phyloP scores from a whole-genome alignment of 2,797 vertebrate species.

The Sebastiscus tertius region DNA sequence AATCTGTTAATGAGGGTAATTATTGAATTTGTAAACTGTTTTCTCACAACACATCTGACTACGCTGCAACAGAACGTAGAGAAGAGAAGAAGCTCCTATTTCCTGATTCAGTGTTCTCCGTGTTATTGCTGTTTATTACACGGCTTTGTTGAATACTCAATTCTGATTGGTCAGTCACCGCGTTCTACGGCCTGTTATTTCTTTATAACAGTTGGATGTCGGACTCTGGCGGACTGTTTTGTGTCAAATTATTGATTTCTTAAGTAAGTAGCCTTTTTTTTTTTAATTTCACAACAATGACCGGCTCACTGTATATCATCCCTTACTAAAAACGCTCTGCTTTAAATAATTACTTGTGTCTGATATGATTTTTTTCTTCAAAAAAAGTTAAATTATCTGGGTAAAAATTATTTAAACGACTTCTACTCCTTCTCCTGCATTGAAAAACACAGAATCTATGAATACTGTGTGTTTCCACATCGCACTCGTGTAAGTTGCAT shows the following conservation, averaged over 20 bases:
- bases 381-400: background rate
- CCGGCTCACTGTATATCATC: no score
- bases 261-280: no score
- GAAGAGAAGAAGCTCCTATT: background rate
- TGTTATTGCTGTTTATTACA: background rate
- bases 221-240: no score
- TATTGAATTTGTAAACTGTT: background rate
- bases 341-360: background rate
- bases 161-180: no score
- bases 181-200: no score
- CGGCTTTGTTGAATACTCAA: background rate
- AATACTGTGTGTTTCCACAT: background rate
- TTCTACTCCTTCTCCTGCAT: background rate
- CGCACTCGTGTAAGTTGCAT: background rate
- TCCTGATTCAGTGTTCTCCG: background rate
- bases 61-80: background rate
- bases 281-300: no score
- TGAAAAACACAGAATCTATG: background rate
- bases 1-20: conserved; percentile 4
- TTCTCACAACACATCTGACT: background rate
- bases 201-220: no score
- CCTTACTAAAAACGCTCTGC: background rate
- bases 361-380: background rate
- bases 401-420: background rate
- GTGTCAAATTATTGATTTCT: no score